Evolutionary conservation across 2,888 invertebrate genomes (phyloP), one percentile per base, ranked within the genome.

Genomic region (Lochmaea crataegi): DNA sequence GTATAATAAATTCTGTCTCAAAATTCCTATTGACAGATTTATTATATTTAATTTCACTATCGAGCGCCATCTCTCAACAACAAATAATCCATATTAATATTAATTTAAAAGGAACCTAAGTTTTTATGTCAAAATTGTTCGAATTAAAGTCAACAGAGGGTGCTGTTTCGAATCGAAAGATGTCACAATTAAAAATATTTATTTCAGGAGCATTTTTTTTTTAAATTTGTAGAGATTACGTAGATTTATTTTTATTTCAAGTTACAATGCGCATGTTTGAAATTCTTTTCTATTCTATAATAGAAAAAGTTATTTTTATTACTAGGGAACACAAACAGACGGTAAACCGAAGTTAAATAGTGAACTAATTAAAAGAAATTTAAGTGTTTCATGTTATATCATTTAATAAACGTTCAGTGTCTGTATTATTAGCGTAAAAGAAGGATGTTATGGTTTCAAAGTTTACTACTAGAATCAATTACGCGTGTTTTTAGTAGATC

Each of bases 401-500:
- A 45, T 48, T n/a, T 48, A 48, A 48, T 48, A 5, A 48, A 48
- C 6, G n/a, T 48, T 14, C 5, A 48, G 48, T 48, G 7, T 48
- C 14, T n/a, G n/a, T 48, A n/a, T 48, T 12, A 45, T 45, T 12
- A 58, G 58, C 26, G 38, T 14, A 32, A 32, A 60, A 60, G 38
- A 38, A 60, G n/a, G 32, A 60, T 60, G 41, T 61, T 38, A 32
- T 32, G 60, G 60, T 53, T 53, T 10, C 53, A 16, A 53, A 53
- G 18, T 53, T 53, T 53, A 66, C 60, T 57, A 61, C 45, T 58
- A 64, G 57, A 70, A 66, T 56, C 14, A 32, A 60, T 38, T 66
- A 65, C 73, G 41, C 57, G 51, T 61, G 61, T 70, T 73, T 70
- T 69, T 56, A 56, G 51, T 53, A 38, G 65, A 51, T 77, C 80